These are phyloP conservation scores for Austrolebias charrua DNA, from an alignment of 2,797 vertebrate genomes.

Conservation along the genomic window DNA sequence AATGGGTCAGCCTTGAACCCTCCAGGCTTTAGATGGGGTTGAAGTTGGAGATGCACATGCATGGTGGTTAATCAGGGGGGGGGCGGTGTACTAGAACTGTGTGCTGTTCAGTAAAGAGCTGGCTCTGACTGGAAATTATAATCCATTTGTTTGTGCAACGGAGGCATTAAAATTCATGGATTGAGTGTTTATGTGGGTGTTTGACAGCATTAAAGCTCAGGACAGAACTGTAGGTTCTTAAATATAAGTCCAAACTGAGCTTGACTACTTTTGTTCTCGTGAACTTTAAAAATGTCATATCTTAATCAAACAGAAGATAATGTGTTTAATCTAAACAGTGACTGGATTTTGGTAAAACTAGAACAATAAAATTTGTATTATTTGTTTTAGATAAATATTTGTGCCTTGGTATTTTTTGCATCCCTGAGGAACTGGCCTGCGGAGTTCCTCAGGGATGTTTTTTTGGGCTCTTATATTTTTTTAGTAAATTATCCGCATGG, in stretches of 20 bases:
- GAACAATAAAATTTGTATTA: too few relatives aligned
- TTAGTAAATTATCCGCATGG: neutral
- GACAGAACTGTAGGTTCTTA: neutral
- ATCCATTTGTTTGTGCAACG: neutral
- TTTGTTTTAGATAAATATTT: too few relatives aligned
- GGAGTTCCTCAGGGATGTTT: neutral
- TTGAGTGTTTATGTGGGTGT: neutral
- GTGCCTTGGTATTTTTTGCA: too few relatives aligned
- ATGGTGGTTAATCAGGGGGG: conserved; percentile 5
- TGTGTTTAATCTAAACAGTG: too few relatives aligned
- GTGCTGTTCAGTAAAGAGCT: neutral
- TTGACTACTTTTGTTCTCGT: too few relatives aligned
- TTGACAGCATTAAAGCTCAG: neutral
- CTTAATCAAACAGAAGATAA: too few relatives aligned
- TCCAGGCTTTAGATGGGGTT: conserved; percentile 10
- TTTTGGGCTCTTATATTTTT: neutral
- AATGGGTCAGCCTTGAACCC: conserved; percentile 13
- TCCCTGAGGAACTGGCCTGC: neutral
- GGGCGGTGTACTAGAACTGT: neutral
- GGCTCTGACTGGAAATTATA: conserved; percentile 11
- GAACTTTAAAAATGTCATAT: too few relatives aligned
- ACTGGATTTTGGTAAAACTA: too few relatives aligned
- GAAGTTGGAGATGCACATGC: conserved; percentile 3
- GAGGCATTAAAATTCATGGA: conserved; percentile 11
- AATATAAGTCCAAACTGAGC: neutral